Evolutionary conservation across 2,888 invertebrate species (phyloP).

Genomic region (Scaptomyza tumidula): DNA sequence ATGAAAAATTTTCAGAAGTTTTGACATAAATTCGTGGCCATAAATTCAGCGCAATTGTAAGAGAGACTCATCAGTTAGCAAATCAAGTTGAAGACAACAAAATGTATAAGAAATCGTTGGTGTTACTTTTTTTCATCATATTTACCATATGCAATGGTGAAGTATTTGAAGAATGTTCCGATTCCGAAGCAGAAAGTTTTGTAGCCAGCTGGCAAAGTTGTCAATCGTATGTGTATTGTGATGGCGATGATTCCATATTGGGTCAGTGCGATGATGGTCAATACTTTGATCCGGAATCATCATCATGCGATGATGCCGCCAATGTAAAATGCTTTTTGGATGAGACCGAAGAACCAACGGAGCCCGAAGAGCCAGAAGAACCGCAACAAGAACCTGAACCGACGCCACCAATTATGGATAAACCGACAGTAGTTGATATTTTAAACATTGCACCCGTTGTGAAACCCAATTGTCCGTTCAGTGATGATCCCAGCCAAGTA

Average conservation of each 20-base stretch:
- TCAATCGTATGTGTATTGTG: constrained; percentile 79
- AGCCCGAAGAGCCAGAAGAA: constrained; percentile 29
- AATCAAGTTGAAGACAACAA: constrained; percentile 28
- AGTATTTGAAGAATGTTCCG: constrained; percentile 72
- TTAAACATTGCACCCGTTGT: constrained; percentile 66
- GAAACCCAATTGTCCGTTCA: constrained; percentile 67
- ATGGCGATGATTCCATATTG: constrained; percentile 70
- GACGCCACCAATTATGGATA: constrained; percentile 48
- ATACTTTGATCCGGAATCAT: constrained; percentile 73
- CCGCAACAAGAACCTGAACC: constrained; percentile 27
- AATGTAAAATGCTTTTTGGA: constrained; percentile 77
- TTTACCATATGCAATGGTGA: constrained; percentile 12
- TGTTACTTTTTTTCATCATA: constrained; percentile 14
- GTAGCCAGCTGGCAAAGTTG: constrained; percentile 74
- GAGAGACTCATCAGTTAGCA: constrained; percentile 48
- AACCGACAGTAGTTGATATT: constrained; percentile 49
- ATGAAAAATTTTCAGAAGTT: constrained; percentile 5
- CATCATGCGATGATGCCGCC: constrained; percentile 65
- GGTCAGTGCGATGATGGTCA: constrained; percentile 75
- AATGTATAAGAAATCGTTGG: constrained; percentile 53
- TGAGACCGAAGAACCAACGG: constrained; percentile 51
- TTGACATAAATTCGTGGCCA: constrained; percentile 31
- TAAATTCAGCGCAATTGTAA: constrained; percentile 47
- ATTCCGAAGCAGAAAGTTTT: constrained; percentile 56
- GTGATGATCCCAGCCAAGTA: constrained; percentile 78